A percentile compares a stretch with the other conserved stretches of the same genome.
Evolutionary conservation across 2,113 vertebrate species (phyloP).

Genomic region (Callospermophilus lateralis): DNA sequence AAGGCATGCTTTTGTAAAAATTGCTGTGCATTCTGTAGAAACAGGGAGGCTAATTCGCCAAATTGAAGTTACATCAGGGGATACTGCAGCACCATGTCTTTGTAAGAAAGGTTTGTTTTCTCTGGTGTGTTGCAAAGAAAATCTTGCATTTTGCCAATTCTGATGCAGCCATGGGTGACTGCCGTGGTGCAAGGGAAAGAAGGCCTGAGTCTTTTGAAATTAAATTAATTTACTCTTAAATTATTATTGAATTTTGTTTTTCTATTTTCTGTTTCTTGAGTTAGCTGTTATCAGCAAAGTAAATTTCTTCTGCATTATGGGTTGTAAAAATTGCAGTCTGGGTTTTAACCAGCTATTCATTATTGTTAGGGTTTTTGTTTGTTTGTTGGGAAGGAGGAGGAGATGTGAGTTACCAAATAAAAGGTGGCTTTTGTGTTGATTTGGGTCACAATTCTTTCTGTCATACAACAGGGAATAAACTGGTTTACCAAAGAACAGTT

Average conservation of each 20-base stretch:
- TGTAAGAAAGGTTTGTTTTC: neutral
- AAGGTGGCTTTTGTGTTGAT: neutral
- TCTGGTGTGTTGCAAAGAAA: neutral
- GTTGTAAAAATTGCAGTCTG: neutral
- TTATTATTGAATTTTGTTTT: neutral
- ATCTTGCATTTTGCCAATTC: neutral
- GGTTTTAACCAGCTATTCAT: neutral
- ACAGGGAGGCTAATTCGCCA: neutral
- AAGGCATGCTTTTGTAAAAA: neutral
- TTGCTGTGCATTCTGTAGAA: neutral
- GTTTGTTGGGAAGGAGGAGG: neutral
- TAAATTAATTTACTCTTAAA: neutral
- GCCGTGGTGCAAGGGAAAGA: neutral
- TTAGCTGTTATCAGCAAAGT: neutral
- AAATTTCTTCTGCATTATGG: neutral
- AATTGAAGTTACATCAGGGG: neutral
- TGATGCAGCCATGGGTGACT: neutral
- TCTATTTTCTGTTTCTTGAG: neutral
- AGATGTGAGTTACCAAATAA: neutral
- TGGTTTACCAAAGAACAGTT: neutral
- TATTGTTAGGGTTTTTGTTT: neutral
- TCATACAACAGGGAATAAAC: neutral
- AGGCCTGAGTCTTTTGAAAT: constrained; percentile 1
- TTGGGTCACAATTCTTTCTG: neutral
- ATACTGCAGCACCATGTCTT: neutral